A percentile compares a stretch with the other conserved stretches of the same genome.
phyloP scores from a whole-genome alignment of 2,888 invertebrate genomes.

The Leptogaster cylindrica region DNA sequence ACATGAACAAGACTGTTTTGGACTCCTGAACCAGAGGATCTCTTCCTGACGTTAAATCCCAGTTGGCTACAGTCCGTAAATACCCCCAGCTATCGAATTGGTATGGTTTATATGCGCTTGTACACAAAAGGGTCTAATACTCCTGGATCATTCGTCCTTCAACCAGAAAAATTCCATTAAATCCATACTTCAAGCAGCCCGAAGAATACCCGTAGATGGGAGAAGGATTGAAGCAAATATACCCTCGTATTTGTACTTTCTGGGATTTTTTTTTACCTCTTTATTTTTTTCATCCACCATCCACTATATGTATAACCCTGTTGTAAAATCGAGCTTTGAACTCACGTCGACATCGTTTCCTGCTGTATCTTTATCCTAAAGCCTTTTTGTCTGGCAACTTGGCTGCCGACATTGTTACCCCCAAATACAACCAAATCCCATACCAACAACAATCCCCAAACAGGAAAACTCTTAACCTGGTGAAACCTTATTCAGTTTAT shows the following conservation, averaged over 20 bases:
- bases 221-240: slow-evolving; percentile 11
- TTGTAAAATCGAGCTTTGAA: not conserved
- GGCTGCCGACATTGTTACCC: no score
- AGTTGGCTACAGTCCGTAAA: not conserved
- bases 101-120: not conserved
- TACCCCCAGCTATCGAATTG: no score
- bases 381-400: no score
- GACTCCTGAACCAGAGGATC: no score
- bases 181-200: not conserved
- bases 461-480: no score
- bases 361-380: no score
- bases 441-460: no score
- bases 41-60: not conserved
- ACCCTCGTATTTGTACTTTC: not conserved
- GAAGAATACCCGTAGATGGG: not conserved
- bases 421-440: no score
- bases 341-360: no score
- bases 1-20: no score
- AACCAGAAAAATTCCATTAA: slow-evolving; percentile 34
- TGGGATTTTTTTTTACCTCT: no score
- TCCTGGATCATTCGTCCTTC: slow-evolving; percentile 10
- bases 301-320: slow-evolving; percentile 7
- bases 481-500: no score
- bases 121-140: not conserved
- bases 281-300: not conserved